Percentiles rank a stretch among this genome's conserved stretches.
phyloP scores from a whole-genome alignment of 2,888 invertebrate species.

The Meiosimyza decipiens region DNA sequence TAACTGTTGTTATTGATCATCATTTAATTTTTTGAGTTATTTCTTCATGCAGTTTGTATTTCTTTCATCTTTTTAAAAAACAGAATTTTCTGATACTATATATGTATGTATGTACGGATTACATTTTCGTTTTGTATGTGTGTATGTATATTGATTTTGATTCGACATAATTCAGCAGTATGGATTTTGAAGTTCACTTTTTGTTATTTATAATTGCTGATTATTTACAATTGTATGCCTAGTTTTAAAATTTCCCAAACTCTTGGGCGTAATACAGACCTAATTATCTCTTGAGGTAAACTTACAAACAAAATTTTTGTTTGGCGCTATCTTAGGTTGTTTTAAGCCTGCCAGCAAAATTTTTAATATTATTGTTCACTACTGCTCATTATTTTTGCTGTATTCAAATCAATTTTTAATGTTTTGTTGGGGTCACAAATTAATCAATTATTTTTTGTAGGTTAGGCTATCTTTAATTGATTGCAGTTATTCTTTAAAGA shows the following conservation, averaged over 20 bases:
- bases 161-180: constrained; percentile 27
- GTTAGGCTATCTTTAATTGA: not conserved
- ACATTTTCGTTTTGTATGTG: constrained; percentile 15
- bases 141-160: constrained; percentile 27
- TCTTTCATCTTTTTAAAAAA: constrained; percentile 41
- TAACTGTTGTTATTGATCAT: not conserved
- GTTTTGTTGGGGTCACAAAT: constrained; percentile 20
- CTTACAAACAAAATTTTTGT: constrained; percentile 15
- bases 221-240: constrained; percentile 34
- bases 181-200: constrained; percentile 20
- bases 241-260: constrained; percentile 17
- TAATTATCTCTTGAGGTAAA: constrained; percentile 34
- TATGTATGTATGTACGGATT: constrained; percentile 24
- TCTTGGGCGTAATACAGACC: constrained; percentile 30
- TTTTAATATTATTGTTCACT: too few relatives aligned
- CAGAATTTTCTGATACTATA: constrained; percentile 28
- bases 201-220: constrained; percentile 8
- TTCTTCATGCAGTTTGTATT: constrained; percentile 4
- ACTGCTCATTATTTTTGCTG: constrained; percentile 15
- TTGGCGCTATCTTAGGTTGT: not conserved
- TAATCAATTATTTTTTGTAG: not conserved
- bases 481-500: constrained; percentile 25
- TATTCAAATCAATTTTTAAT: constrained; percentile 21
- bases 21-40: constrained; percentile 26
- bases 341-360: too few relatives aligned